Evolutionary conservation across 1,140 invertebrate species (phyloP).

Genomic region (Chironomus striatipennis): DNA sequence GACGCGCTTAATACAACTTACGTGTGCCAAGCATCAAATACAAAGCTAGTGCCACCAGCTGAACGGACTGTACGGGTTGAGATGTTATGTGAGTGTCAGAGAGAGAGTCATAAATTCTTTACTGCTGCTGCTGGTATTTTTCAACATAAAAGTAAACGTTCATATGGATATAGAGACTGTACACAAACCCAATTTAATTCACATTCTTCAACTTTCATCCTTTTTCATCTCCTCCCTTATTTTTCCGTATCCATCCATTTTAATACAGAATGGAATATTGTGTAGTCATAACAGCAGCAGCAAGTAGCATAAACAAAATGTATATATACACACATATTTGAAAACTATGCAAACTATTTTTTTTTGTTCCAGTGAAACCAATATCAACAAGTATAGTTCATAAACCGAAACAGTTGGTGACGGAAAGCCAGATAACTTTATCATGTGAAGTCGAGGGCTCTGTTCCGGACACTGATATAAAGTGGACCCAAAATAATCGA

Average conservation of each 20-base stretch:
- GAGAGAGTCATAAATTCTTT: constrained; percentile 1
- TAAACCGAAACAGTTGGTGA: constrained; percentile 64
- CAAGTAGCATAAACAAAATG: constrained; percentile 28
- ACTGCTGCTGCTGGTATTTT: too few relatives aligned
- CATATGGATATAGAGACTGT: not conserved
- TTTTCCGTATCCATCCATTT: not conserved
- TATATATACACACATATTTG: constrained; percentile 26
- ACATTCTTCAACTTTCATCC: not conserved
- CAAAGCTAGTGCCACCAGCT: constrained; percentile 68
- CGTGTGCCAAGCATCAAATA: constrained; percentile 79
- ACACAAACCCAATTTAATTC: not conserved
- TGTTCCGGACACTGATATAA: constrained; percentile 68
- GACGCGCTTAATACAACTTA: constrained; percentile 71
- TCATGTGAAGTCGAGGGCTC: constrained; percentile 74
- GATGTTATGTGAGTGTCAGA: constrained; percentile 60
- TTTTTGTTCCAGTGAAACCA: constrained; percentile 69
- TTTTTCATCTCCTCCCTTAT: too few relatives aligned
- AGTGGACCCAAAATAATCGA: constrained; percentile 70
- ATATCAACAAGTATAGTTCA: constrained; percentile 61
- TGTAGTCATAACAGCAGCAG: too few relatives aligned
- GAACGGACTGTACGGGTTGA: constrained; percentile 70
- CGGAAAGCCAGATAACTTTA: constrained; percentile 65
- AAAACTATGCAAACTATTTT: constrained; percentile 26
- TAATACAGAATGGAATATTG: constrained; percentile 23
- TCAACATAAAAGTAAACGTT: not conserved